Conservation (phyloP, 2,888 invertebrate genomes). For the Loripinus fragilis region DNA sequence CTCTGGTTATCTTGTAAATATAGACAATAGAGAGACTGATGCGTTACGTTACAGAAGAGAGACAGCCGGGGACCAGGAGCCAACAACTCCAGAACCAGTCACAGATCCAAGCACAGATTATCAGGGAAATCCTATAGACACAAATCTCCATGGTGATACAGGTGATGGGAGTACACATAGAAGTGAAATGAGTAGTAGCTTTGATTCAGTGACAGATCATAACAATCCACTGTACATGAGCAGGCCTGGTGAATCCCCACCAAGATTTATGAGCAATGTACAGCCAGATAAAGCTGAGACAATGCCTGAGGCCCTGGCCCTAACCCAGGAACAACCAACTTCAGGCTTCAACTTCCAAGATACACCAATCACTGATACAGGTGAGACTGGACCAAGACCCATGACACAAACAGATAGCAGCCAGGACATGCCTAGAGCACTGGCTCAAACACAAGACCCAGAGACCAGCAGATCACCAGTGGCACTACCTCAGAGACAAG, state of each 20-base stretch:
- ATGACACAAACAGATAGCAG: not conserved
- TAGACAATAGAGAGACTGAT: not conserved
- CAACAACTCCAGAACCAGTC: constrained; percentile 19
- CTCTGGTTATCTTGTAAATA: not conserved
- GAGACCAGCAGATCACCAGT: constrained; percentile 20
- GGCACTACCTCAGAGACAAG: constrained; percentile 37
- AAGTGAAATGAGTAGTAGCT: not conserved
- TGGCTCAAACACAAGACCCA: constrained; percentile 25
- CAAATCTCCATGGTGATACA: not conserved
- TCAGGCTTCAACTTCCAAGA: not conserved
- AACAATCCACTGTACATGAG: constrained; percentile 41
- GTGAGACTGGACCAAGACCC: not conserved
- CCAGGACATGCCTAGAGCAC: constrained; percentile 21
- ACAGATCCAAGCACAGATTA: not conserved
- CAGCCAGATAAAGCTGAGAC: not conserved
- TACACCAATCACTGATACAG: not conserved
- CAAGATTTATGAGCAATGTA: constrained; percentile 17
- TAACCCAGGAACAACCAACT: not conserved
- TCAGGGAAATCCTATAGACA: not conserved
- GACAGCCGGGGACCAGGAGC: not conserved
- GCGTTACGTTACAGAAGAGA: not conserved
- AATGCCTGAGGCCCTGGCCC: not conserved
- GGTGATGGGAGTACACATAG: not conserved
- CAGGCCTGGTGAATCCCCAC: constrained; percentile 32
- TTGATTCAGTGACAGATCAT: not conserved